Evolutionary conservation across 2,888 invertebrate genomes (phyloP), one percentile per base, ranked within the genome.

Genomic region (Troides helena): DNA sequence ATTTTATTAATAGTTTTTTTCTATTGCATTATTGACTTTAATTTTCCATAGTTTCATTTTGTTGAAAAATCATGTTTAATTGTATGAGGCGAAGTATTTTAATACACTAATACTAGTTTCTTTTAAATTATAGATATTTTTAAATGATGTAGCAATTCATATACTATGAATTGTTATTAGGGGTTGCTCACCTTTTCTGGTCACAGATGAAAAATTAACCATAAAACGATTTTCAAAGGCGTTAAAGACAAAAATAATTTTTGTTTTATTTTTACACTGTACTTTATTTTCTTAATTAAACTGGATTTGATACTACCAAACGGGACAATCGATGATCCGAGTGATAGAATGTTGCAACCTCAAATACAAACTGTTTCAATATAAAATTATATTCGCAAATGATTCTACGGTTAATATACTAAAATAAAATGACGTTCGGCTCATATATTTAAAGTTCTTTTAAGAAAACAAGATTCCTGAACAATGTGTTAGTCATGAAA

Each of bases 401-500:
- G 17, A 50, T 50, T 18, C 18, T 50, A 14, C 5, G 17, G 2
- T 12, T 5, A 3, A 14, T 18, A 17, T 46, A 10, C 21, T 14
- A 50, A 50, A 50, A 18, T 17, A 50, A 17, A 50, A 50, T 17
- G 50, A 17, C 18, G 14, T 17, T 50, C 14, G 14, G 50, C 14
- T 5, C 50, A 50, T 12, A 50, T 50, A 50, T 50, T 50, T 17
- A 50, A 50, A 50, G 17, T 50, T 2, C 18, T 50, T 50, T 50
- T 18, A 17, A 14, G 18, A 39, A 53, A 76, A 76, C 67, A 78
- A 77, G 80, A 82, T 83, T 84, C 85, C 85, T 85, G 83, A 85
- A 85, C 85, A 86, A 85, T 85, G 85, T 79, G 83, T 83, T 85
- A 85, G 87, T 88, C 85, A 85, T 84, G 81, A 82, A 82, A 85